Base-by-base conservation (phyloP, 2,888 invertebrate species). In the Mimumesa dahlbomi region DNA sequence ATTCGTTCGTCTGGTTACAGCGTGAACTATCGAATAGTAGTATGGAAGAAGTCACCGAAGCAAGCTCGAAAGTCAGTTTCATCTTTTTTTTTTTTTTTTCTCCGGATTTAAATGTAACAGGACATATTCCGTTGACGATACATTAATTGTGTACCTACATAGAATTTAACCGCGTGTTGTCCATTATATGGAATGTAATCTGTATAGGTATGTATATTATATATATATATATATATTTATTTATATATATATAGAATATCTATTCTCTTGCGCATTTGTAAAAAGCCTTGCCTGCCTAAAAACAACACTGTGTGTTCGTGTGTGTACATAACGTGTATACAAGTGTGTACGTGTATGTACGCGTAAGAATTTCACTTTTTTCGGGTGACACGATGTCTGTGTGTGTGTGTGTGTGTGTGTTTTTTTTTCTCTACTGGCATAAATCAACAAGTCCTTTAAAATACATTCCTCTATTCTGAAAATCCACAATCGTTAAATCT, bases 381-480 rank as follows among this genome's bases (percentile, higher is more conserved):
- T n/a, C n/a, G n/a, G n/a, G n/a, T n/a, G n/a, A n/a, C n/a, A n/a
- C n/a, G n/a, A n/a, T n/a, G n/a, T n/a, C 0, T 25, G 29, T 43
- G 9, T 50, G 18, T 34, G 2, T 9, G 11, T 40, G 4, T 16
- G 34, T 40, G 6, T 16, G 29, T 59, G 42, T 48, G 16, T 50
- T 34, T 52, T 42, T 56, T 40, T 40, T 40, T 64, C 50, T 70
- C 85, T 87, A 87, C 85, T 85, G 85, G 85, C 85, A 87, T 84
- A 87, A 88, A 87, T 87, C 83, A 88, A 88, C 87, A 84, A 77
- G 80, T 85, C 81, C 83, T 77, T 88, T 86, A 88, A 87, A 87
- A 87, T 88, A 87, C 84, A 84, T 84, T 80, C 82, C 74, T 85
- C 81, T 85, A 85, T 85, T 77, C 72, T 82, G 82, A 79, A 82